Base-by-base conservation (phyloP, 2,888 invertebrate genomes). In the Amphipoea oculea region DNA sequence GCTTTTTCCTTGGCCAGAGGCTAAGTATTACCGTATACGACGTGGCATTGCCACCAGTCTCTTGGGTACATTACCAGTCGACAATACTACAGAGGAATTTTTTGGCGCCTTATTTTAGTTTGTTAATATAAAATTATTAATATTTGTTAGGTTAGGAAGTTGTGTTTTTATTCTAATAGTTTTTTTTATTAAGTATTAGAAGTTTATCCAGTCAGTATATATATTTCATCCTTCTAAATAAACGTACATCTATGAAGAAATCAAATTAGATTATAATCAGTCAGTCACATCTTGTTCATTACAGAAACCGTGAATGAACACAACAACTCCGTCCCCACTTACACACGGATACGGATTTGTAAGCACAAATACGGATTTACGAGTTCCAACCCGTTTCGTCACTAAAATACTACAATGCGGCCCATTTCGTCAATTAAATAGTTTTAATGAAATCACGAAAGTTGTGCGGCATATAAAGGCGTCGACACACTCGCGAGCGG, bases 361-460 rank as follows among this genome's bases (percentile, higher is more conserved):
- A 79, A 79, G 71, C 62, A 82, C 72, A 86, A 86, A 83, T 83
- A 77, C 76, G 73, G 62, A 86, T 77, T 80, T 73, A 73, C 69
- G 68, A 83, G 67, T 83, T 77, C 62, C 72, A 73, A 40, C 69
- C 75, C 67, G 76, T 78, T 86, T 73, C 66, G 65, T 81, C 76
- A 86, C 86, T 84, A 74, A 84, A 86, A 81, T 81, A 81, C 73
- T 78, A 86, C 81, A 81, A 73, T 67, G 78, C 72, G 84, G 79
- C 84, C 85, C 85, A 85, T 86, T 86, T 82, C 73, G 84, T 86
- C 86, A 86, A 84, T 86, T 86, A 86, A 86, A 84, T 84, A 86
- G 86, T 86, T 86, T 86, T 86, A 86, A 86, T 86, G 80, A 89
- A 87, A 85, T 86, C 80, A 83, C 71, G 72, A 84, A 89, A 82